Conservation (phyloP, 2,888 invertebrate genomes). For the Prenolepis imparis region DNA sequence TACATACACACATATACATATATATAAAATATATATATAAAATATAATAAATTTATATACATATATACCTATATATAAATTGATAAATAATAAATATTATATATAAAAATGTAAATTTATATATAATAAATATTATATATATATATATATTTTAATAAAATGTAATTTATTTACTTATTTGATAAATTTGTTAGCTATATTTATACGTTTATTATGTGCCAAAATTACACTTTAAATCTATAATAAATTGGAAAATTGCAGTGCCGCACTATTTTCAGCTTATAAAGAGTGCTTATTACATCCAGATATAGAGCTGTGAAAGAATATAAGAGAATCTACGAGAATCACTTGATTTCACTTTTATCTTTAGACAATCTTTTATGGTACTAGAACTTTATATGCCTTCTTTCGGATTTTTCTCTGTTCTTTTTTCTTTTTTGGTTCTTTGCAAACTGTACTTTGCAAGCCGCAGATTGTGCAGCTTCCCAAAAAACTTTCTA, state of each 20-base stretch:
- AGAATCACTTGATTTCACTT: constrained; percentile 43
- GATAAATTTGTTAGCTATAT: not conserved
- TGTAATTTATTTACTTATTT: not conserved
- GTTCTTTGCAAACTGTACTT: not conserved
- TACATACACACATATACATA: too few species aligned
- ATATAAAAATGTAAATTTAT: too few species aligned
- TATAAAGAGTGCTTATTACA: not conserved
- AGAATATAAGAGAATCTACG: not conserved
- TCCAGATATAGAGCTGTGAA: not conserved
- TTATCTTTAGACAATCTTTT: constrained; percentile 24
- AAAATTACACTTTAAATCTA: not conserved
- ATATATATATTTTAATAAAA: not conserved
- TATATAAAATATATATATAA: too few species aligned
- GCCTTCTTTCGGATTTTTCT: not conserved
- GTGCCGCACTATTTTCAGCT: not conserved
- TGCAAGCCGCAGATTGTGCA: constrained; percentile 53
- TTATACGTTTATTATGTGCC: not conserved
- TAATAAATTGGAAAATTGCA: not conserved
- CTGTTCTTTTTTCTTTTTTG: not conserved
- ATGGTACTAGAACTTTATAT: constrained; percentile 2
- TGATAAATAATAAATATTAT: not conserved
- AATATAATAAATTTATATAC: too few species aligned
- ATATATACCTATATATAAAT: too few species aligned
- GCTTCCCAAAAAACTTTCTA: constrained; percentile 57
- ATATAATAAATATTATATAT: too few species aligned